Evolutionary conservation across 37 sponge, comb jelly and placozoan species (phyloP).

Genomic region (Cladorhizidae sp.): DNA sequence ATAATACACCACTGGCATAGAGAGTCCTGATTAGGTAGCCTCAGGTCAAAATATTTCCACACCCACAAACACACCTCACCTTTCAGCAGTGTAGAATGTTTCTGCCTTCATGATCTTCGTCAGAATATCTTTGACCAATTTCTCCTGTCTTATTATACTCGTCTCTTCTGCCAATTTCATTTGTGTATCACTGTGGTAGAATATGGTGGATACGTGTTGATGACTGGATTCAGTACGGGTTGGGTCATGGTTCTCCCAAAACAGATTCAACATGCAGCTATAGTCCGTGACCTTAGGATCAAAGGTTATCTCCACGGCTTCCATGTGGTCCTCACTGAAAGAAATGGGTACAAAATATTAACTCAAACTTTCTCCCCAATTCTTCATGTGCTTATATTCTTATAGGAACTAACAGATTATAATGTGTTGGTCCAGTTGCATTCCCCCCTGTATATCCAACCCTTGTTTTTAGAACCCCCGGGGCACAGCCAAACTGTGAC

Average conservation of each 20-base stretch:
- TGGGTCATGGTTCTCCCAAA: constrained; percentile 91
- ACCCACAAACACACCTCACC: constrained; percentile 57
- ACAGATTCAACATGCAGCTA: constrained; percentile 77
- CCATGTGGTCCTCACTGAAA: constrained; percentile 96
- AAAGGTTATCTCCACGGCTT: constrained; percentile 85
- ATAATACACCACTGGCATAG: too few species aligned
- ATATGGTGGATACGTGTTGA: constrained; percentile 98
- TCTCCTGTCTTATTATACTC: constrained; percentile 78
- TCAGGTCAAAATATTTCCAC: too few species aligned
- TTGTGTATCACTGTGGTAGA: constrained; percentile 88
- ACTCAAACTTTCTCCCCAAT: not conserved
- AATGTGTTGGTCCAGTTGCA: constrained; percentile 83
- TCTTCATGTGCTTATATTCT: too few species aligned
- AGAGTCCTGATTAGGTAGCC: too few species aligned
- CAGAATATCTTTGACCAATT: constrained; percentile 56
- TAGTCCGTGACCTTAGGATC: constrained; percentile 76
- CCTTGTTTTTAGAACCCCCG: constrained; percentile 88
- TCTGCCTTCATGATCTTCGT: constrained; percentile 76
- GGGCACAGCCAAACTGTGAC: constrained; percentile 96
- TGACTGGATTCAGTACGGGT: constrained; percentile 77
- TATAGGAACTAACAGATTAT: constrained; percentile 81
- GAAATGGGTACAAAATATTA: constrained; percentile 55
- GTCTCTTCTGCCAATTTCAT: constrained; percentile 76
- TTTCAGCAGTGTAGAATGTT: constrained; percentile 90
- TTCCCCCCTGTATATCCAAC: constrained; percentile 96